Evolutionary conservation across 2,888 invertebrate genomes (phyloP).

Genomic region (Ecdyonurus torrentis): DNA sequence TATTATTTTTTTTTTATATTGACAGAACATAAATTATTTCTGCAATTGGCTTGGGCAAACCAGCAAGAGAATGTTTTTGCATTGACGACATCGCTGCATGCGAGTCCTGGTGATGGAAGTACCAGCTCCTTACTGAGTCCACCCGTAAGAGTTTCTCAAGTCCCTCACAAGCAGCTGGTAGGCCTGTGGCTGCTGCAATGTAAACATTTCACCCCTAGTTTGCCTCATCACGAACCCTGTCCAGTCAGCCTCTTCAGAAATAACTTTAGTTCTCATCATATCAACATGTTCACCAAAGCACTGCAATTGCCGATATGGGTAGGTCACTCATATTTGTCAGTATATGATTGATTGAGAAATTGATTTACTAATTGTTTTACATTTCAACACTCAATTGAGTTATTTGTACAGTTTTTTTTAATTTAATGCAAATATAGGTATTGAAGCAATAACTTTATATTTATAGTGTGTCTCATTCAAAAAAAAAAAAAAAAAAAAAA

Average conservation of each 20-base stretch:
- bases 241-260: not conserved
- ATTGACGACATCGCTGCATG: not conserved
- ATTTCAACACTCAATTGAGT: no score
- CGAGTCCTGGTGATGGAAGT: not conserved
- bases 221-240: not conserved
- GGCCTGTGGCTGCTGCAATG: slow-evolving; percentile 4
- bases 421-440: no score
- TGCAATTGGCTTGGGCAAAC: not conserved
- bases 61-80: not conserved
- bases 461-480: no score
- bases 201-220: not conserved
- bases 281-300: not conserved
- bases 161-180: not conserved
- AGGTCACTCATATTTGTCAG: not conserved
- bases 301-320: slow-evolving; percentile 5
- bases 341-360: no score
- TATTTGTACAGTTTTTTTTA: no score
- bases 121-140: not conserved
- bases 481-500: no score
- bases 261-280: not conserved
- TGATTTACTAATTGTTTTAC: no score
- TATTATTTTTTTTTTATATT: not conserved
- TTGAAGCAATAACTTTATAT: no score
- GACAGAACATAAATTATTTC: slow-evolving; percentile 1
- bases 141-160: no score